These are phyloP conservation scores for Drosophila navojoa DNA, from an alignment of 1,140 invertebrate genomes.

Conservation along the genomic window DNA sequence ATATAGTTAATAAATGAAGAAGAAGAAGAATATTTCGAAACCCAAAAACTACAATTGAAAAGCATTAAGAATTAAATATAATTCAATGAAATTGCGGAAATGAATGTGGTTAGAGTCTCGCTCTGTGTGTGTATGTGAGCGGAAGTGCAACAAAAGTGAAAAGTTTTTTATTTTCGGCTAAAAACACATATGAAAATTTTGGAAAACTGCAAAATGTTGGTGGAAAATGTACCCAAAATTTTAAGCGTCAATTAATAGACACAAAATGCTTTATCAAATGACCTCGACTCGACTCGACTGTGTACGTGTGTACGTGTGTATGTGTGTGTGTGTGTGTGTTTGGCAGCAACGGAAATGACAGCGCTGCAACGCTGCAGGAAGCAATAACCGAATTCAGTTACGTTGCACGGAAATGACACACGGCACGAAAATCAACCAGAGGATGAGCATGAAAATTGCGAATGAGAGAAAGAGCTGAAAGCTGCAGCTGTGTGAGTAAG, in stretches of 20 bases:
- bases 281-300: constrained; percentile 27
- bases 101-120: constrained; percentile 42
- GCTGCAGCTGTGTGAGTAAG: not conserved
- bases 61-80: constrained; percentile 55
- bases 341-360: constrained; percentile 60
- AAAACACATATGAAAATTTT: constrained; percentile 42
- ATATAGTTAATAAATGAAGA: too few species aligned
- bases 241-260: constrained; percentile 51
- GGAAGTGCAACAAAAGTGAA: constrained; percentile 30
- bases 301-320: not conserved
- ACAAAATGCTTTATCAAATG: constrained; percentile 37
- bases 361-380: constrained; percentile 57
- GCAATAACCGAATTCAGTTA: constrained; percentile 66
- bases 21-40: not conserved
- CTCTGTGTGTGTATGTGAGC: constrained; percentile 2
- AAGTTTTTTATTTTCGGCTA: constrained; percentile 17
- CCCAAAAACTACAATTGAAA: constrained; percentile 26
- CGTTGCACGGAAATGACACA: constrained; percentile 63
- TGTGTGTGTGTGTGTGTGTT: constrained; percentile 36
- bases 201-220: constrained; percentile 9
- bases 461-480: constrained; percentile 10
- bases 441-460: not conserved
- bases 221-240: constrained; percentile 34
- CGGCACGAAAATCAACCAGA: constrained; percentile 19
- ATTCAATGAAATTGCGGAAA: constrained; percentile 56